Conservation (phyloP, 2,888 invertebrate genomes). For the Ormyrus pomaceus region DNA sequence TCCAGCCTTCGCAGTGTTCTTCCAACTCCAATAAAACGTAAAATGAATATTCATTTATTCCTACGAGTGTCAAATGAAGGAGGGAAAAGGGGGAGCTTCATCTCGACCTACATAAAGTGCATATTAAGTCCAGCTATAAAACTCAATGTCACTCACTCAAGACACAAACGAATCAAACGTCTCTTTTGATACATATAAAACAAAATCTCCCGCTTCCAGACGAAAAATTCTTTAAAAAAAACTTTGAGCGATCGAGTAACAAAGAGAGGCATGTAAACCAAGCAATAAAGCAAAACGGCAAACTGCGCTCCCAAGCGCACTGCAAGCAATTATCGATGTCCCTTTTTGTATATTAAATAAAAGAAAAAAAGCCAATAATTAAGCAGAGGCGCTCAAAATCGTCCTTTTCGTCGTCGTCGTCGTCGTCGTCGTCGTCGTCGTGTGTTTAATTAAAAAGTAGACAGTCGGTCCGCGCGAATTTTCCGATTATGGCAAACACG, state of each 20-base stretch:
- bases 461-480: slow-evolving; percentile 12
- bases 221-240: slow-evolving; percentile 9
- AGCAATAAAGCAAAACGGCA: slow-evolving; percentile 41
- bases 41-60: slow-evolving; percentile 43
- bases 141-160: slow-evolving; percentile 45
- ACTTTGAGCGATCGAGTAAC: not conserved
- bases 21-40: not conserved
- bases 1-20: not conserved
- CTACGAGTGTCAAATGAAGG: slow-evolving; percentile 1
- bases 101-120: slow-evolving; percentile 39
- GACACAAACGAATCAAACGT: slow-evolving; percentile 25
- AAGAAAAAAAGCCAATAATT: not conserved
- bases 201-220: slow-evolving; percentile 13
- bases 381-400: slow-evolving; percentile 1
- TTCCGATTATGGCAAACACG: slow-evolving; percentile 28
- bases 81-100: slow-evolving; percentile 4
- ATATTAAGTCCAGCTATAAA: slow-evolving; percentile 37
- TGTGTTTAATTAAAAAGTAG: slow-evolving; percentile 12
- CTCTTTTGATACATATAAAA: slow-evolving; percentile 31
- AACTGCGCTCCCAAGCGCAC: slow-evolving; percentile 20
- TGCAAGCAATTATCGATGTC: slow-evolving; percentile 51
- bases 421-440: slow-evolving; percentile 16
- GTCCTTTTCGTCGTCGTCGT: slow-evolving; percentile 4
- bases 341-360: slow-evolving; percentile 41
- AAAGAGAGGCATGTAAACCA: slow-evolving; percentile 37